Evolutionary conservation across 2,888 invertebrate genomes (phyloP).

Genomic region (Netelia inedita): DNA sequence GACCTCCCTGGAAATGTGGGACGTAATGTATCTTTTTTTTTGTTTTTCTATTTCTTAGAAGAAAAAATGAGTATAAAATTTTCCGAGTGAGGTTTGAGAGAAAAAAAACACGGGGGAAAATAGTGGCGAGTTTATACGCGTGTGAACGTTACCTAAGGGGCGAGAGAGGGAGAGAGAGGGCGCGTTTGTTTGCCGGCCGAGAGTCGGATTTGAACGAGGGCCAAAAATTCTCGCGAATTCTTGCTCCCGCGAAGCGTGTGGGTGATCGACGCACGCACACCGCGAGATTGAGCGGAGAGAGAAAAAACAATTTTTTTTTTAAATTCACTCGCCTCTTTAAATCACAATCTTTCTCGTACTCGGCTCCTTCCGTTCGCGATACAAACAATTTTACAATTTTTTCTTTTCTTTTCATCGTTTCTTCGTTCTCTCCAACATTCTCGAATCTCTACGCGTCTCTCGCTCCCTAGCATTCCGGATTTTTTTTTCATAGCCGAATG

Average conservation of each 20-base stretch:
- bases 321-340: constrained; percentile 40
- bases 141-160: background rate
- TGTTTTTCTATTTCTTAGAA: background rate
- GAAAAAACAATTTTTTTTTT: background rate
- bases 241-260: constrained; percentile 17
- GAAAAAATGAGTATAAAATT: background rate
- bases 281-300: constrained; percentile 17
- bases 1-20: too few species aligned
- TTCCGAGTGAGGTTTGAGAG: background rate
- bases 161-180: background rate
- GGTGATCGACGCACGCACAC: constrained; percentile 16
- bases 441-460: constrained; percentile 21
- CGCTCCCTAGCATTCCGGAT: constrained; percentile 20
- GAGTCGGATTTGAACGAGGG: constrained; percentile 57
- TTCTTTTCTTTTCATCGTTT: constrained; percentile 35
- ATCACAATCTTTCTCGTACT: constrained; percentile 12
- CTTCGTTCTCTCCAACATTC: background rate
- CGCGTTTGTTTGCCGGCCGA: constrained; percentile 16
- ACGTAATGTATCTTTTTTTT: background rate
- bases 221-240: constrained; percentile 53
- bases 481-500: constrained; percentile 37
- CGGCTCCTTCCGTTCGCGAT: background rate
- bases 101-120: background rate
- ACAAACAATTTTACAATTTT: constrained; percentile 1
- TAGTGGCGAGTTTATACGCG: background rate